Evolutionary conservation across 2,888 invertebrate genomes (phyloP), one percentile per base, ranked within the genome.

Genomic region (Ferdinandea cuprea): DNA sequence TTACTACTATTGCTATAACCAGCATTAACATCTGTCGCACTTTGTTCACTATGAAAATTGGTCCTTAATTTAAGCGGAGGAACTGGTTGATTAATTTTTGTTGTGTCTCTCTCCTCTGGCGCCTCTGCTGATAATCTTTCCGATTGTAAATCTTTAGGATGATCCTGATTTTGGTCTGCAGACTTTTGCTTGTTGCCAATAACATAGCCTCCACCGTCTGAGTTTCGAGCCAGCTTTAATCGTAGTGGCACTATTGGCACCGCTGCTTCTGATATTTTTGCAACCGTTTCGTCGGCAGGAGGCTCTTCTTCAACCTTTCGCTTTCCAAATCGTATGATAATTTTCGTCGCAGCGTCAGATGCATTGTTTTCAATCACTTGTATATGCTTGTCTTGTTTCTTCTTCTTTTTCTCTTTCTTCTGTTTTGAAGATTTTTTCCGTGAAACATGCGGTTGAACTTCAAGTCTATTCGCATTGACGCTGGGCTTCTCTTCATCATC

Each of bases 211-310:
- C 94, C 95, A 85, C 97, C 97, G 88, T 95, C 95, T 81, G 95
- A 94, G 87, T 95, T 95, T 85, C 96, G 94, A 58, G 96, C 94
- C 86, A 97, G 90, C 93, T 97, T 97, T 92, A 97, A 93, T 86
- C 96, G 94, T 86, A 97, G 95, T 11, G 96, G 96, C 35, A 95
- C 94, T 86, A 94, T 93, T n/a, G 79, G 81, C n/a, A 85, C 52
- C 8, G 61, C 46, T 63, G 58, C 11, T 35, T 69, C 73, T 48
- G 63, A n/a, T 44, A 63, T 13, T 21, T 77, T 68, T 9, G 19
- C 58, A n/a, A 17, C 13, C 15, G 17, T 68, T 7, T 71, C 69
- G 11, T 63, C 77, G 3, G 15, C 54, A 11, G 13, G 58, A 46
- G 46, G 25, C 15, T 85, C 89, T 83, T 88, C 90, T 17, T 86